Conservation (phyloP, 2,797 vertebrate genomes). For the Sebastes ruberrimus region DNA sequence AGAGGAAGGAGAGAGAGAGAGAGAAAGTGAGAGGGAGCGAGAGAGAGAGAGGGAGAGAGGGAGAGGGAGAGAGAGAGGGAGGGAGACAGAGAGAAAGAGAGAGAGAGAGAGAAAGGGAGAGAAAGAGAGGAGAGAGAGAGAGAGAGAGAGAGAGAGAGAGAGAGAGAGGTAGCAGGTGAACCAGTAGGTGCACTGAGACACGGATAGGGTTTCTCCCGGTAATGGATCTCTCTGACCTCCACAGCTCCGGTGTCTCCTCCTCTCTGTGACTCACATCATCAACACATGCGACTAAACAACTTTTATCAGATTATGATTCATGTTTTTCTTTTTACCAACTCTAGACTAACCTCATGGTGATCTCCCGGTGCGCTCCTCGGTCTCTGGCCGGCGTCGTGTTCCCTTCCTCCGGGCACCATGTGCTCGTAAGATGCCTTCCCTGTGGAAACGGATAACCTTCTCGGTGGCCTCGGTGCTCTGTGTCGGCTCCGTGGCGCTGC, state of each 20-base stretch:
- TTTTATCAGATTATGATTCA: neutral
- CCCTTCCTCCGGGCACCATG: constrained; percentile 59
- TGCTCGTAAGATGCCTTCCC: constrained; percentile 88
- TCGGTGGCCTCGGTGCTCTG: constrained; percentile 87
- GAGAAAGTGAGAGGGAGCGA: fast-evolving
- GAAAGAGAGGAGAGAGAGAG: fast-evolving
- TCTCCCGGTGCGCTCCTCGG: constrained; percentile 11
- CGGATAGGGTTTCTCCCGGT: constrained; percentile 79
- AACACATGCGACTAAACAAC: neutral
- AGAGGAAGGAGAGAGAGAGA: neutral
- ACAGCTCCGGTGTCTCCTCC: constrained; percentile 73
- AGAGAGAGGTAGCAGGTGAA: neutral
- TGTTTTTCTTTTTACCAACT: neutral
- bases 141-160: too few relatives aligned
- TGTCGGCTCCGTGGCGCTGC: constrained; percentile 86
- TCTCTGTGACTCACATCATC: constrained; percentile 13
- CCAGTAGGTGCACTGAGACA: constrained; percentile 13
- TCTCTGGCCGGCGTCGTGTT: constrained; percentile 55
- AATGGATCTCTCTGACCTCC: constrained; percentile 72
- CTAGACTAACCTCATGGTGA: constrained; percentile 59
- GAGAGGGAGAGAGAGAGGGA: neutral
- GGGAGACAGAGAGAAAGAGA: fast-evolving
- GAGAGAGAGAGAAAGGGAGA: neutral
- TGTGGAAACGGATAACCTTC: constrained; percentile 90
- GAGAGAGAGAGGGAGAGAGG: too few relatives aligned